Conservation (phyloP, 2,888 invertebrate species). For the Cryptocephalus moraei region DNA sequence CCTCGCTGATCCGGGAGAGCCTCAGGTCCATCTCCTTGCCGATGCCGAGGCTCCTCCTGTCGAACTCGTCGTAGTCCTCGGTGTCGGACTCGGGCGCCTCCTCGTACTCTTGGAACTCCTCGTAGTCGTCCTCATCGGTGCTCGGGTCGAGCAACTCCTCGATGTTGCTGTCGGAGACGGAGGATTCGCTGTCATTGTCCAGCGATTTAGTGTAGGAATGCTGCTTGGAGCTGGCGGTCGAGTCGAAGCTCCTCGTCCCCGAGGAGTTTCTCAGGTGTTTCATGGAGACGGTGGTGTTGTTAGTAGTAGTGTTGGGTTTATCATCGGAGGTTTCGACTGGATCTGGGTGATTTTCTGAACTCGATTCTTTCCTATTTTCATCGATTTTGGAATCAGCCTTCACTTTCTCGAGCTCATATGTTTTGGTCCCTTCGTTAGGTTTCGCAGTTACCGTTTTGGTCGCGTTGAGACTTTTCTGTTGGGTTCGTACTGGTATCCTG, state of each 20-base stretch:
- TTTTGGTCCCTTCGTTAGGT: background rate
- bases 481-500: slow-evolving; percentile 28
- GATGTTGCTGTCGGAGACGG: slow-evolving; percentile 38
- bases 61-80: slow-evolving; percentile 14
- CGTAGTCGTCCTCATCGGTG: slow-evolving; percentile 29
- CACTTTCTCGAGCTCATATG: background rate
- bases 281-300: background rate
- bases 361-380: background rate
- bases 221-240: slow-evolving; percentile 32
- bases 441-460: background rate
- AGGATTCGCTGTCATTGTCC: slow-evolving; percentile 36
- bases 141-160: slow-evolving; percentile 32
- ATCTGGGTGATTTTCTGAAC: slow-evolving; percentile 2
- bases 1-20: slow-evolving; percentile 23
- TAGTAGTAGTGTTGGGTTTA: slow-evolving; percentile 13
- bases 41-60: slow-evolving; percentile 17
- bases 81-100: slow-evolving; percentile 40
- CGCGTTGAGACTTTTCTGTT: too few relatives aligned
- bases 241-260: slow-evolving; percentile 31
- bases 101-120: slow-evolving; percentile 35
- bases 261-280: slow-evolving; percentile 5
- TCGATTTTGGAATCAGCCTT: background rate
- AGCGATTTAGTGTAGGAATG: slow-evolving; percentile 36
- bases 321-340: slow-evolving; percentile 18
- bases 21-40: slow-evolving; percentile 24